A percentile compares a stretch with the other conserved stretches of the same genome.
Evolutionary conservation across 2,797 vertebrate species (phyloP).

Genomic region (Pampus argenteus): DNA sequence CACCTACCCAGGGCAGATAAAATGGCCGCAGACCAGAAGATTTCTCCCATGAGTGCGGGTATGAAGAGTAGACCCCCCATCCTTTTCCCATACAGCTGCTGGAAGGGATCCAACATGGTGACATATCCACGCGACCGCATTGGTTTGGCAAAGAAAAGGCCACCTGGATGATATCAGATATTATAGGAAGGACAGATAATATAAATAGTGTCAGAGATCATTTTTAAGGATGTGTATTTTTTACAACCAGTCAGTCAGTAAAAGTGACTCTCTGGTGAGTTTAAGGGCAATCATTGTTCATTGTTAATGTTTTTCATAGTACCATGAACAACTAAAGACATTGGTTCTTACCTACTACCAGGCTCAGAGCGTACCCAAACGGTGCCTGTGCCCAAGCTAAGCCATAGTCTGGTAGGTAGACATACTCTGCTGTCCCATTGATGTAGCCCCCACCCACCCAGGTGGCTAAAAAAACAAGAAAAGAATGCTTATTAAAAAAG

Average conservation of each 20-base stretch:
- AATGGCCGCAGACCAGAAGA: slow-evolving; percentile 99
- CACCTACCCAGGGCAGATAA: slow-evolving; percentile 94
- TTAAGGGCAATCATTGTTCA: too few relatives aligned
- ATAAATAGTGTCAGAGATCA: neutral
- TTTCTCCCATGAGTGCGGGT: slow-evolving; percentile 97
- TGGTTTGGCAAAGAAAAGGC: slow-evolving; percentile 97
- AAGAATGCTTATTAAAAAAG: neutral
- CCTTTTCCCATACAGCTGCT: slow-evolving; percentile 95
- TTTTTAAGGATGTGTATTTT: neutral
- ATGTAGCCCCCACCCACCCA: slow-evolving; percentile 99
- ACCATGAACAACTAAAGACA: neutral
- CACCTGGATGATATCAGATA: slow-evolving; percentile 83
- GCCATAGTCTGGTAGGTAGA: slow-evolving; percentile 93
- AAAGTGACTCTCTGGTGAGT: too few relatives aligned
- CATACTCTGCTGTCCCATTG: slow-evolving; percentile 97
- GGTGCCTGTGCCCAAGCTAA: slow-evolving; percentile 98
- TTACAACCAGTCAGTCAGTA: neutral
- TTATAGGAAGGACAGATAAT: neutral
- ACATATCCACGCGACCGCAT: slow-evolving; percentile 97
- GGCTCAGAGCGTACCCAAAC: slow-evolving; percentile 96
- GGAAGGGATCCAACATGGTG: slow-evolving; percentile 98
- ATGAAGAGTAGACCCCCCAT: slow-evolving; percentile 98
- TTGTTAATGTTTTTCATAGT: neutral
- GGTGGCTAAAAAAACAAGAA: slow-evolving; percentile 88
- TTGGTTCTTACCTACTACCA: slow-evolving; percentile 91